Conservation (phyloP, 2,113 vertebrate species). For the Cyanistes caeruleus region DNA sequence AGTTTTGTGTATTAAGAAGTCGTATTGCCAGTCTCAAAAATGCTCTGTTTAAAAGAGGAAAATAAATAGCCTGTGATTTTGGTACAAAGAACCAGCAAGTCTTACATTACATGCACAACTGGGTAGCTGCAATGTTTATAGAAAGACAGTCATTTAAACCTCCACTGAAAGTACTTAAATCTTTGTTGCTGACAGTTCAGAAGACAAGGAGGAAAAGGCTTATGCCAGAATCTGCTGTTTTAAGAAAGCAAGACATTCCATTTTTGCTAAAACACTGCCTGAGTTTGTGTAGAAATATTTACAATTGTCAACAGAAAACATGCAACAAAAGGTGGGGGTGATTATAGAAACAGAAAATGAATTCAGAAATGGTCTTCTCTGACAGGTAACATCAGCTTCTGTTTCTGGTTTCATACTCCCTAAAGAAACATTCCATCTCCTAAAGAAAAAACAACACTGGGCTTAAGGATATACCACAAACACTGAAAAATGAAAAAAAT, state of each 20-base stretch:
- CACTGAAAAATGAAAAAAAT: not conserved
- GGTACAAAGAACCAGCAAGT: not conserved
- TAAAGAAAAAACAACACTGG: not conserved
- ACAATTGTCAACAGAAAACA: not conserved
- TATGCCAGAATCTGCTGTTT: not conserved
- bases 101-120: not conserved
- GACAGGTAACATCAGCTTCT: not conserved
- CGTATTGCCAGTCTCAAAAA: not conserved
- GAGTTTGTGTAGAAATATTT: not conserved
- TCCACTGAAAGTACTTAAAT: constrained; percentile 23
- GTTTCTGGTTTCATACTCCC: not conserved
- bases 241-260: not conserved
- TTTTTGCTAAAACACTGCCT: not conserved
- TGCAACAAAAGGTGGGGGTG: not conserved
- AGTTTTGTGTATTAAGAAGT: not conserved
- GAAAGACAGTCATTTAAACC: constrained; percentile 24
- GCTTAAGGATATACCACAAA: not conserved
- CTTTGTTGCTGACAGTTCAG: constrained; percentile 36
- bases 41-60: not conserved
- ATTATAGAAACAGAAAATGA: not conserved
- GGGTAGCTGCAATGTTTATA: not conserved
- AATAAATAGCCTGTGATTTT: not conserved
- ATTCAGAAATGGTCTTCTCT: not conserved
- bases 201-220: not conserved
- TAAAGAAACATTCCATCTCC: not conserved